A percentile compares a stretch with the other conserved stretches of the same genome.
Conservation (phyloP, 2,113 vertebrate species). For the Cervus canadensis region DNA sequence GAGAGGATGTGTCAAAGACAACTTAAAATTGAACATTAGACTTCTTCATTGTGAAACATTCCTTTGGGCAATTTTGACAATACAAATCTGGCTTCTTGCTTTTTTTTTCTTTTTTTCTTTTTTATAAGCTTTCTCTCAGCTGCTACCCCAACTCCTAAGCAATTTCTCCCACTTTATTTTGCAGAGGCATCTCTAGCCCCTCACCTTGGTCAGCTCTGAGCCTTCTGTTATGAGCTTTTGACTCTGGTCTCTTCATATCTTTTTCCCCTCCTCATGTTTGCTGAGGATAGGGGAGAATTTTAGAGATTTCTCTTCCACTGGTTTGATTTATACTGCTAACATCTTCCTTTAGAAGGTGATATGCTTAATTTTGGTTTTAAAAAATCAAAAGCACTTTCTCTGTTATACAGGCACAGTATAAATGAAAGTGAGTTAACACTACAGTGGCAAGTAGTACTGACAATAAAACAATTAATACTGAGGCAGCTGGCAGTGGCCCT, state of each 20-base stretch:
- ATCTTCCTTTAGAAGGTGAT: background rate
- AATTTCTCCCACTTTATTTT: background rate
- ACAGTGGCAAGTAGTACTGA: background rate
- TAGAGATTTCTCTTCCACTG: background rate
- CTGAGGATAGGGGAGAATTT: background rate
- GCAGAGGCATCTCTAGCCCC: background rate
- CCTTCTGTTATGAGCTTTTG: background rate
- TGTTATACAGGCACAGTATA: background rate
- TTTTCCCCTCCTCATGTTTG: background rate
- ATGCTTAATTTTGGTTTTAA: constrained; percentile 16
- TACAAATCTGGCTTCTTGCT: background rate
- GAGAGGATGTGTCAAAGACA: background rate
- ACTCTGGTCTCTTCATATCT: background rate
- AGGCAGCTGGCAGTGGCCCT: background rate
- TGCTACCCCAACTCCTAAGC: background rate
- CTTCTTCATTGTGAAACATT: background rate
- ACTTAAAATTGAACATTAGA: background rate
- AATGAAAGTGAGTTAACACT: background rate
- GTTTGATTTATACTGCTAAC: background rate
- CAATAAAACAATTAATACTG: background rate
- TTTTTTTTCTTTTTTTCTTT: background rate
- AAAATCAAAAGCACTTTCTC: background rate
- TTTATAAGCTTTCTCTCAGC: background rate
- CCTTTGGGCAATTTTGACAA: background rate
- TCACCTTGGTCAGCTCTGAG: background rate